Evolutionary conservation across 2,797 vertebrate genomes (phyloP).

Genomic region (Podarcis siculus): DNA sequence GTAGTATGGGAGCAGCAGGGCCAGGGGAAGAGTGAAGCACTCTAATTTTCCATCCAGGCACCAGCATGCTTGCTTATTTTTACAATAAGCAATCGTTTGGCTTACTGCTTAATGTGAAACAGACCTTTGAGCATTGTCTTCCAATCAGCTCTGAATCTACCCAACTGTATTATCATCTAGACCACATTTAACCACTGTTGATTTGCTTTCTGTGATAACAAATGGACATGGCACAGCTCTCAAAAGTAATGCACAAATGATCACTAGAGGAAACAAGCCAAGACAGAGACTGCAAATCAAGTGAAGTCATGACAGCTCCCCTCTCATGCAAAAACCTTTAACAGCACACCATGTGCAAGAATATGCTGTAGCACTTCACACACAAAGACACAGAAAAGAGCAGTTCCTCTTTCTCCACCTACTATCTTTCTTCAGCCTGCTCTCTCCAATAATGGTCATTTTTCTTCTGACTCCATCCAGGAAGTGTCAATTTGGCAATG

Average conservation of each 20-base stretch:
- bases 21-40: too few relatives aligned
- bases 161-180: not conserved
- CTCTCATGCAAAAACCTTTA: not conserved
- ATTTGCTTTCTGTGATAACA: not conserved
- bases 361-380: not conserved
- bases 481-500: not conserved
- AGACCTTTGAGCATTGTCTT: not conserved
- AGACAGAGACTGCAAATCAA: not conserved
- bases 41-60: too few relatives aligned
- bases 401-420: not conserved
- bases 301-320: not conserved
- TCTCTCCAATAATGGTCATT: not conserved
- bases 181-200: not conserved
- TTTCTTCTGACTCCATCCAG: not conserved
- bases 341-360: not conserved
- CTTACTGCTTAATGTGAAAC: too few relatives aligned
- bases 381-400: not conserved
- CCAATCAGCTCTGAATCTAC: not conserved
- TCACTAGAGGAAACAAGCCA: not conserved
- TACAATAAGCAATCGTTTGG: too few relatives aligned
- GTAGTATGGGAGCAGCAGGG: too few relatives aligned
- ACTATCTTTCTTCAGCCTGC: not conserved
- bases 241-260: not conserved
- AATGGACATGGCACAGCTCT: not conserved
- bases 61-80: too few relatives aligned